Evolutionary conservation across 2,113 vertebrate species (phyloP), one percentile per base, ranked within the genome.

Genomic region (Andinoacara biseriatus): DNA sequence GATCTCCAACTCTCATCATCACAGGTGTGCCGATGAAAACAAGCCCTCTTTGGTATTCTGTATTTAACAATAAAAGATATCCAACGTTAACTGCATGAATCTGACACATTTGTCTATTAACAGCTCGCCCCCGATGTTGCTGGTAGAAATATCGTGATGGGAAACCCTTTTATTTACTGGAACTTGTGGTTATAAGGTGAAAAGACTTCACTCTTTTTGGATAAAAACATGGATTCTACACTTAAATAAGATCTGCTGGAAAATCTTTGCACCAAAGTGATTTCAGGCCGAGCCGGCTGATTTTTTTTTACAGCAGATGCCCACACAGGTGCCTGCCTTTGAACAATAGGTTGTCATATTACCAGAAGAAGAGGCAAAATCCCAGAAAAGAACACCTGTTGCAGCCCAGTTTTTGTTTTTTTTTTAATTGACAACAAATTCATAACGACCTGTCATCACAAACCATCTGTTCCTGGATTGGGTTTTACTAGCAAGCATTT

Each of bases 1-100:
- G 35, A 58, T 69, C 65, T 60, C 40, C 10, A 83, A 74, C 57
- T 54, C 72, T 83, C 52, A 81, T 61, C 56, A 78, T 65, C 57
- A 75, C 43, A 20, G 9, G 8, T 52, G 40, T 81, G 57, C 59
- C 35, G 4, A 18, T 14, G 6, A 3, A 81, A 52, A 17, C 31
- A 52, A 35, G 10, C 40, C 11, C 7, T 61, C 18, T 74, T 9
- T 26, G 0, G 0, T 31, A 20, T 26, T 38, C 22, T 78, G 29
- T 62, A 59, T 24, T 14, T 65, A 46, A 17, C 15, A n/a, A 7
- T 46, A 18, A 22, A 33, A 58, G 57, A 72, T 15, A 20, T 58
- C 54, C 9, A 58, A 35, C 24, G 0, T 46, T 15, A 18, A 5
- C 17, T 46, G 24, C 5, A 18, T 58, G 72, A 40, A 46, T 58